Evolutionary conservation across 2,888 invertebrate species (phyloP), one percentile per base, ranked within the genome.

Genomic region (Oscheius onirici): DNA sequence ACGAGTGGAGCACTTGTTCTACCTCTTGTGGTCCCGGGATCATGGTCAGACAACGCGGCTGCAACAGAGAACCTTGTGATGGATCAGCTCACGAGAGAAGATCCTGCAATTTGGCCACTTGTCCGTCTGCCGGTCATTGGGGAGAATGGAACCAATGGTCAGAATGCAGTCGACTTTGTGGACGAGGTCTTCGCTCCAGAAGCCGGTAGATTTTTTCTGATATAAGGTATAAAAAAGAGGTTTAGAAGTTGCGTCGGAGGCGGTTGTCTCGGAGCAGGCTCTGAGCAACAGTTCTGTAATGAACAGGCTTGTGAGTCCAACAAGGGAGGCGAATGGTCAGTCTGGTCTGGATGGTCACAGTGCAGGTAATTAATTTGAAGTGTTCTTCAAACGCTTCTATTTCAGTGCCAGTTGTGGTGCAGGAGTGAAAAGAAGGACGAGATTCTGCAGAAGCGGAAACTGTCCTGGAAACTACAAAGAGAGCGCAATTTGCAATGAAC

Each of bases 211-310:
- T 43, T 3, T 5, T 49, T 26, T 44, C 20, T 2, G n/a, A 22
- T 65, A 2, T 49, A 2, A 17, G 13, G 6, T 8, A 60, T 17
- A 13, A 6, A 8, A n/a, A n/a, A 10, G 2, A 3, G 11, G 69
- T 69, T 22, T 54, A 83, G 85, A 63, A 76, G 78, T 6, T 86
- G 86, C 52, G 75, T 76, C 51, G 79, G 78, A 51, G 76, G 77
- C 11, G 75, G 74, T 40, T 87, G 87, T 67, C 46, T 79, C 15
- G 86, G 87, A 1, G 67, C 78, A 2, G 74, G 79, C 58, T 75
- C 78, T 17, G 86, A 86, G 68, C 86, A 86, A 72, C 78, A 77
- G 60, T 84, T 80, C 76, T 87, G 86, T 73, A 86, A 86, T 60
- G 84, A 86, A 71, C 83, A 86, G 57, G 67, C 79, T 0, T 86